Evolutionary conservation across 2,113 vertebrate genomes (phyloP), one percentile per base, ranked within the genome.

Genomic region (Lucifuga dentata): DNA sequence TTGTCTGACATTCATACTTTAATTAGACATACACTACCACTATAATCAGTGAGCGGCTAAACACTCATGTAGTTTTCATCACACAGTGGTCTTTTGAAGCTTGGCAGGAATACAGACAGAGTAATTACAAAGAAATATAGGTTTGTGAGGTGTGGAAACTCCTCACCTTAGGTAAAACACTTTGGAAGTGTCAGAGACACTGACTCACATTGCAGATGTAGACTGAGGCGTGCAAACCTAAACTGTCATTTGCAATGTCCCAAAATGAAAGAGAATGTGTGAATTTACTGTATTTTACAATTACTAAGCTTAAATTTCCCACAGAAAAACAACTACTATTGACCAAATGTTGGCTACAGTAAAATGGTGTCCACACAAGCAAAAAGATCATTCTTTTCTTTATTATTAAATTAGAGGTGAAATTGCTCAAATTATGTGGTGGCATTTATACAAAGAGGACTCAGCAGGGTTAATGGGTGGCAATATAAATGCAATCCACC

Each of bases 91-190:
- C 78, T 68, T 90, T 86, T 90, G 82, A 91, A 86, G 86, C 35
- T 36, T 40, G 53, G 49, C 59, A 56, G 45, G 70, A 60, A 81
- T 57, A 63, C 46, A 89, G 78, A 85, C 81, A n/a, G 68, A 68
- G 62, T 90, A 87, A 90, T 91, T 90, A 70, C 79, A 44, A 80
- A 46, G 46, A 88, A 88, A 73, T 77, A 82, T 59, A 89, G 76
- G 83, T 64, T 86, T 33, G 44, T 21, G 66, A 76, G 59, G 61
- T 19, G 36, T 78, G 79, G 88, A 87, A 89, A 85, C 81, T 85
- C 81, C 84, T 86, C 85, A 75, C 68, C 82, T 86, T n/a, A 41
- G 68, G 65, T 84, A 56, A 78, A 80, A 84, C 19, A 64, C 36
- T n/a, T 46, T 12, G 13, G 41, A 44, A 60, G 21, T 68, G 69